phyloP scores from a whole-genome alignment of 1,140 invertebrate genomes.

The Pseudomyrmex flavicornis region DNA sequence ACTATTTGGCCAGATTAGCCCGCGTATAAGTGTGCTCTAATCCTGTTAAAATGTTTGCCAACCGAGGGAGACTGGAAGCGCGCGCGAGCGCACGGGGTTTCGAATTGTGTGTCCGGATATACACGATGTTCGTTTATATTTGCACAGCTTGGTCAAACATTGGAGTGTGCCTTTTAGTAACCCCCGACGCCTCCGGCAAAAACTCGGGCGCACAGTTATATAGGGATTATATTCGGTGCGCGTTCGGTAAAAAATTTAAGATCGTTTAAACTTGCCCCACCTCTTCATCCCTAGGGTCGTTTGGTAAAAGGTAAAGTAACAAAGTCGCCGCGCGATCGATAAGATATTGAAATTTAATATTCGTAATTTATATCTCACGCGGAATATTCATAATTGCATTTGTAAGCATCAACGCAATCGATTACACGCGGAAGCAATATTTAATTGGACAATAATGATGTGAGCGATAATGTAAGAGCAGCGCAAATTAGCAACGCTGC shows the following conservation, averaged over 20 bases:
- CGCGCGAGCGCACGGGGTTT: conserved; percentile 72
- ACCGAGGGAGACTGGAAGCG: conserved; percentile 74
- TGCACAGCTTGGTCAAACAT: conserved; percentile 84
- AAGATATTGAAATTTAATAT: not conserved
- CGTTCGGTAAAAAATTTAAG: conserved; percentile 49
- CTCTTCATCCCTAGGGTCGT: not conserved
- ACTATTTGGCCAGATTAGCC: conserved; percentile 82
- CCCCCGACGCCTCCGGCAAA: conserved; percentile 77
- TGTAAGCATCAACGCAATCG: conserved; percentile 27
- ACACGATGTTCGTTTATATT: conserved; percentile 81
- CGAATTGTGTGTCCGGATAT: conserved; percentile 74
- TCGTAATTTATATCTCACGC: conserved; percentile 9
- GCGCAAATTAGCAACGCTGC: conserved; percentile 56
- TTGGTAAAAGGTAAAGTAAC: not conserved
- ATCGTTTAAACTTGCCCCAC: conserved; percentile 16
- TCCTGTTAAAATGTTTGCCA: conserved; percentile 85
- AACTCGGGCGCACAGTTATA: conserved; percentile 74
- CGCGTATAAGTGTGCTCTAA: conserved; percentile 81
- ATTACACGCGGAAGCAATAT: conserved; percentile 45
- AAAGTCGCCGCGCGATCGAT: not conserved
- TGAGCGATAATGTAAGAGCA: conserved; percentile 61
- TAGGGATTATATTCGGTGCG: conserved; percentile 73
- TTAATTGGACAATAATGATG: conserved; percentile 62
- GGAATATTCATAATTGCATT: not conserved
- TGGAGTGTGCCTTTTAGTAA: conserved; percentile 83